Base-by-base conservation (phyloP, 2,888 invertebrate species). In the Caenorhabditis angaria region DNA sequence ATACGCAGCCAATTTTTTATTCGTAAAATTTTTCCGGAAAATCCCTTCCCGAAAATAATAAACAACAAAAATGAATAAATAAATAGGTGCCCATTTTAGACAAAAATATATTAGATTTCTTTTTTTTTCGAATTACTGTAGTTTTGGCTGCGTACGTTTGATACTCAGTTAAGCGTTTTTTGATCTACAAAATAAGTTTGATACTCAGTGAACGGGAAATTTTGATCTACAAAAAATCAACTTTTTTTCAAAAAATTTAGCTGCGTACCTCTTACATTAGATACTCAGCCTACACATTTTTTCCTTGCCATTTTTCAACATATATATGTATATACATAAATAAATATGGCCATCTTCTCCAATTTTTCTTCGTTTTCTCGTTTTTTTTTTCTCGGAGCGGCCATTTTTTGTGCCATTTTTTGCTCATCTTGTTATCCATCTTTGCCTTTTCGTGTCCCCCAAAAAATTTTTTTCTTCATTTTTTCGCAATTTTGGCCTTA, bases 341-440 rank as follows among this genome's bases (percentile, higher is more conserved):
- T 24, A 50, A 24, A 20, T 50, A 50, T 50, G 24, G 35, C 14
- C 35, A 10, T 35, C 35, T 35, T 60, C 67, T 67, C 41, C 58
- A 29, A 58, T 47, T 66, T 57, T 32, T 59, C 48, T 28, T 29
- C 4, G 29, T 59, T 55, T 47, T 27, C 48, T 18, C 22, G 27
- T 50, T 32, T 62, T 61, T 61, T 48, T 53, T 62, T 54, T 70
- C 58, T 69, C 60, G 56, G 64, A 64, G 60, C 59, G n/a, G n/a
- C n/a, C 41, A 5, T 41, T 41, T 64, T 63, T 24, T n/a, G 2
- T 72, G 58, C 64, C 64, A 58, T 67, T 58, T 65, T 61, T 64
- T 65, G 61, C 69, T 64, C 69, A 62, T 63, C 64, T 60, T 61
- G 47, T 64, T 61, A 64, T 70, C 69, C 69, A 70, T 70, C 59